Evolutionary conservation across 2,113 vertebrate genomes (phyloP), one percentile per base, ranked within the genome.

Genomic region (Chunga burmeisteri): DNA sequence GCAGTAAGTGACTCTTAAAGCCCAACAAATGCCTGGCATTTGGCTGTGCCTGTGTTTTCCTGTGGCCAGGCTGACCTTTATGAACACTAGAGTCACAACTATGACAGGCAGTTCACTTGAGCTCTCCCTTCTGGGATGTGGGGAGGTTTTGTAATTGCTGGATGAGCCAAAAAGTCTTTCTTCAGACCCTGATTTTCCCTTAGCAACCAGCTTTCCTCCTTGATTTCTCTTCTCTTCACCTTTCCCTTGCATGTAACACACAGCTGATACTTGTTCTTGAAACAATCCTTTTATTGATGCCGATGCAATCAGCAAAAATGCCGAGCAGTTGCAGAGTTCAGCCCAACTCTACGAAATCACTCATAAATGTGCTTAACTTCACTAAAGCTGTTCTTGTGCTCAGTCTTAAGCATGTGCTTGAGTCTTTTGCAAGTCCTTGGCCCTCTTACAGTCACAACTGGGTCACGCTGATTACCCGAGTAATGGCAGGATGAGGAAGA

Each of bases 41-140:
- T 82, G 90, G 65, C 86, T 74, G 52, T 86, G 94, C 73, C 94
- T 36, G 14, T 44, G 34, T 78, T 90, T 88, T 84, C 88, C 88
- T 94, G 88, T 72, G 66, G 86, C 94, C 93, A 95, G 61, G 77
- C 86, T 94, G 93, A 94, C 94, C 94, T 95, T 95, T 97, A 16
- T 87, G 93, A 96, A 40, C 73, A 85, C 77, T 81, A 11, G 73
- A 92, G 81, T 89, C 89, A 62, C 81, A 85, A 10, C 83, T 92
- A 87, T 61, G 78, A 84, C 49, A 65, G 83, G 56, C 94, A 94
- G 70, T 73, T 95, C 84, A 34, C 81, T 95, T 80, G 81, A 77
- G 94, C 53, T 86, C 67, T 93, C 93, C 85, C 71, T 65, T 93
- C 61, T 87, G 91, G 66, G 88, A 94, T 38, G 49, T 77, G 50